phyloP scores from a whole-genome alignment of 2,888 invertebrate genomes.

The Dascillus cervinus region DNA sequence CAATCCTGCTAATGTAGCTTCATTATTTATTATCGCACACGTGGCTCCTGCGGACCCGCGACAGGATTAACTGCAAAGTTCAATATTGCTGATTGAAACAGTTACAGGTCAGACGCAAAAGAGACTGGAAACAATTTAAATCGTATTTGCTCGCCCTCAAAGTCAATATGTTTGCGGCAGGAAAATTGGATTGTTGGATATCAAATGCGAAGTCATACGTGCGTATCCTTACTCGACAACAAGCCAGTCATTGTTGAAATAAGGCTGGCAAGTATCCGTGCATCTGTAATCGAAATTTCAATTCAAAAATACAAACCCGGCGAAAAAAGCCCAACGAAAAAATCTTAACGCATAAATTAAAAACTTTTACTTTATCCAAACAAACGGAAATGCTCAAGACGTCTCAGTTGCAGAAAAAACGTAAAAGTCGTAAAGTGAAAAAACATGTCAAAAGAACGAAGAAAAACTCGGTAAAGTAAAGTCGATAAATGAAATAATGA shows the following conservation, averaged over 20 bases:
- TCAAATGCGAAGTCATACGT: neutral
- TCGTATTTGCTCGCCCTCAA: too few relatives aligned
- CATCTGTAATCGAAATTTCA: neutral
- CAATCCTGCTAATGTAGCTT: constrained; percentile 33
- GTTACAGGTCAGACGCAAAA: too few relatives aligned
- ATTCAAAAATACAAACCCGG: neutral
- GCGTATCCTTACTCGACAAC: neutral
- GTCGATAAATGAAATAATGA: neutral
- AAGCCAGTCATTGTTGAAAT: neutral
- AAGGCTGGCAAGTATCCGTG: neutral
- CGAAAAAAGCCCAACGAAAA: constrained; percentile 8
- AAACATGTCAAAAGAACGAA: constrained; percentile 8
- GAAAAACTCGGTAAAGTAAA: neutral
- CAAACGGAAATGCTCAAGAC: neutral
- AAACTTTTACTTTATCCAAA: neutral
- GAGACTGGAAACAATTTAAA: too few relatives aligned
- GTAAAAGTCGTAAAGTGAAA: constrained; percentile 8
- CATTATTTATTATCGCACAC: constrained; percentile 25
- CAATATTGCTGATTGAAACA: too few relatives aligned
- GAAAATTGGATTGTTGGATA: neutral
- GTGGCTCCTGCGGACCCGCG: too few relatives aligned
- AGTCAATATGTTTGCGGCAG: neutral
- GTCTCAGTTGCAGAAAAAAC: neutral
- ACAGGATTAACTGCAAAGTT: too few relatives aligned
- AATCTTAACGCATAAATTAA: constrained; percentile 4